Percentiles rank a stretch among this genome's conserved stretches.
Conservation (phyloP, 2,113 vertebrate genomes). For the Nymphicus hollandicus region DNA sequence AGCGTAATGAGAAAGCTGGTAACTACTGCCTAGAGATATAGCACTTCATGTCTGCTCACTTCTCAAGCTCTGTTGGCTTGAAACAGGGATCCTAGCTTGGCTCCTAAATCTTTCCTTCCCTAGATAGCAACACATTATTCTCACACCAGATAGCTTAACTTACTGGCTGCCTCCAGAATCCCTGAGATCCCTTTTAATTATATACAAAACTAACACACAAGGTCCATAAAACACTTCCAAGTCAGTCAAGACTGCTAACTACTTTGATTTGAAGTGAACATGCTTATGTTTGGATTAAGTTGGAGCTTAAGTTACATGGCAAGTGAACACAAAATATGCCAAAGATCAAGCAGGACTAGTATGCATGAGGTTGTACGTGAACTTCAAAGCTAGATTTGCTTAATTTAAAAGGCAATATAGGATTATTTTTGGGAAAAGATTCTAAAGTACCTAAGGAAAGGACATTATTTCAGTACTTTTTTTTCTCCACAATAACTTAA, state of each 20-base stretch:
- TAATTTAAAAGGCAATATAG: neutral
- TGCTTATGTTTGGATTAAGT: neutral
- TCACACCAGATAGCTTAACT: conserved; percentile 31
- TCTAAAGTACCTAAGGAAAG: neutral
- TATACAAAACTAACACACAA: conserved; percentile 46
- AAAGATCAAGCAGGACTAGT: neutral
- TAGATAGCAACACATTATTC: conserved; percentile 11
- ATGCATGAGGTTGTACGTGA: neutral
- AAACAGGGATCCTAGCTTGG: conserved; percentile 10
- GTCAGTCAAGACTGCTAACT: conserved; percentile 21
- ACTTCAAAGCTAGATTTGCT: neutral
- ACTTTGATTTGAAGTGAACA: neutral
- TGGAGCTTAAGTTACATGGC: neutral
- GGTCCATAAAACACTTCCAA: conserved; percentile 21
- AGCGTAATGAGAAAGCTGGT: conserved; percentile 10
- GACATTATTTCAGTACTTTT: conserved; percentile 30
- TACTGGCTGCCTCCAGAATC: conserved; percentile 29
- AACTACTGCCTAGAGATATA: conserved; percentile 44
- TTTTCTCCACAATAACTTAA: conserved; percentile 51
- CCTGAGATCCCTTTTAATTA: conserved; percentile 44
- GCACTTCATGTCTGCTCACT: neutral
- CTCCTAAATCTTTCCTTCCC: conserved; percentile 46
- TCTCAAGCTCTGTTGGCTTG: conserved; percentile 22
- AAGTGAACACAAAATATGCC: neutral
- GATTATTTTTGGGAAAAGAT: neutral